These are phyloP conservation scores for Enteromius mattozi DNA, from an alignment of 2,797 vertebrate genomes.

Conservation along the genomic window DNA sequence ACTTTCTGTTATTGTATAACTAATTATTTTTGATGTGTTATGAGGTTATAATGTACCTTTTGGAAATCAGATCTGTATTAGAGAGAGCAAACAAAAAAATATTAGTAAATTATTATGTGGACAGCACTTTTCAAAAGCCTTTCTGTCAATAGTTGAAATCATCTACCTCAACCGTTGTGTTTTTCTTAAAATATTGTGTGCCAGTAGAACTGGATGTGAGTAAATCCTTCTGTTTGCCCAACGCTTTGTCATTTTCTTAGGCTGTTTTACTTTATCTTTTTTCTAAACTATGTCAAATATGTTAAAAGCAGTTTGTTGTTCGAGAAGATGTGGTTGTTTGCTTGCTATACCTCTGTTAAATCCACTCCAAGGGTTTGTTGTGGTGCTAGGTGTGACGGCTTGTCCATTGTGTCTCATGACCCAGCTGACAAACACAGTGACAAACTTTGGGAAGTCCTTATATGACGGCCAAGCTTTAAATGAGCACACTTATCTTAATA, in stretches of 20 bases:
- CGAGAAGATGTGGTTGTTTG: constrained; percentile 9
- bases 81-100: background rate
- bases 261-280: background rate
- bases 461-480: constrained; percentile 51
- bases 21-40: background rate
- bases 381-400: background rate
- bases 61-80: background rate
- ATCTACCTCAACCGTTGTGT: constrained; percentile 4
- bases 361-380: constrained; percentile 17
- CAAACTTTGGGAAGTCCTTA: constrained; percentile 45
- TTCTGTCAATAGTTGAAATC: background rate
- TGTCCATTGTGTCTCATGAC: background rate
- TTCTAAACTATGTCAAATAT: background rate
- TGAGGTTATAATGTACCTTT: background rate
- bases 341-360: constrained; percentile 26
- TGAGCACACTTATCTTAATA: constrained; percentile 67
- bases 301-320: constrained; percentile 30
- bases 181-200: background rate
- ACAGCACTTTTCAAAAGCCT: background rate
- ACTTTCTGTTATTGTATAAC: background rate
- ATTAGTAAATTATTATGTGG: background rate
- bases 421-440: constrained; percentile 1
- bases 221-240: constrained; percentile 10
- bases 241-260: background rate
- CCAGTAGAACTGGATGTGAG: background rate